Percentiles rank a stretch among this genome's conserved stretches.
Evolutionary conservation across 2,113 vertebrate genomes (phyloP).

Genomic region (Halichoerus grypus): DNA sequence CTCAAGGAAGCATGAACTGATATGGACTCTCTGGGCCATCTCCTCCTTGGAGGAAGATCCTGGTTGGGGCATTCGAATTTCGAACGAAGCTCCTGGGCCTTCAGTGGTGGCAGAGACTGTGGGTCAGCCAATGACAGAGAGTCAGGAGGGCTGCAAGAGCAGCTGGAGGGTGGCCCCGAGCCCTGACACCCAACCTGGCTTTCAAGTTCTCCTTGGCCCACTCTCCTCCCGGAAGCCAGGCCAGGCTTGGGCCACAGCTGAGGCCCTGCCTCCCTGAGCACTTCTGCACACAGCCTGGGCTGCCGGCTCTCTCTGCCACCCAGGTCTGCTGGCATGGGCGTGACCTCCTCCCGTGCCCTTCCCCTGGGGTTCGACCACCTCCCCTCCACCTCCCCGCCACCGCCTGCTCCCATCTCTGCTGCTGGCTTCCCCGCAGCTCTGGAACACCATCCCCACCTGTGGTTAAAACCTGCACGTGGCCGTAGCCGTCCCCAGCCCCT

Average conservation of each 20-base stretch:
- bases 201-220: too few species aligned
- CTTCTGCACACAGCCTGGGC: neutral
- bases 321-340: too few species aligned
- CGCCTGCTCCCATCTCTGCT: neutral
- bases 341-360: neutral
- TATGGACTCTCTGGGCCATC: neutral
- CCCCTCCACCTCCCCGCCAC: accelerated
- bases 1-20: neutral
- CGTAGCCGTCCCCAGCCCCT: neutral
- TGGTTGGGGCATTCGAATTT: neutral
- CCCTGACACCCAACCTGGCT: neutral
- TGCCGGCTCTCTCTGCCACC: neutral
- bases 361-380: neutral
- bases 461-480: neutral
- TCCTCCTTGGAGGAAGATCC: neutral
- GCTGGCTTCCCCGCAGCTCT: neutral
- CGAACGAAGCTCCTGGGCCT: neutral
- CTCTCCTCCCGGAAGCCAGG: neutral
- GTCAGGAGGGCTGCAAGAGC: accelerated
- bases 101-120: neutral
- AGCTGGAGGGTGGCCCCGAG: neutral
- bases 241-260: accelerated
- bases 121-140: neutral
- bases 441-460: neutral
- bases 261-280: accelerated